These are phyloP conservation scores for Gymnorhina tibicen DNA, from an alignment of 2,113 vertebrate species.

Conservation along the genomic window DNA sequence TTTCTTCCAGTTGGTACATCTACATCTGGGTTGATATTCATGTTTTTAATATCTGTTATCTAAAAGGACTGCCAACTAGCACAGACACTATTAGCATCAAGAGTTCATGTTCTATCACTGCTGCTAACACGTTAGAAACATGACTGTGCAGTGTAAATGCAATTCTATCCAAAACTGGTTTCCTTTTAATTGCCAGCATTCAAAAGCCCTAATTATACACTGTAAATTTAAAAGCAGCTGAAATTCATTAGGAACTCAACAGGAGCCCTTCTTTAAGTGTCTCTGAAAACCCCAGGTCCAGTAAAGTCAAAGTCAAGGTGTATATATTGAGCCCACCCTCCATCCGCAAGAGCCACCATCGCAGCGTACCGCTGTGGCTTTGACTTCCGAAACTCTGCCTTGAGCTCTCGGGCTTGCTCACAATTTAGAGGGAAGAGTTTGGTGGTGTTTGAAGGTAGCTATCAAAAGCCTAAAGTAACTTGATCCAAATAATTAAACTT, in stretches of 20 bases:
- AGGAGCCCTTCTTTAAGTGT: neutral
- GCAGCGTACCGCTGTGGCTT: neutral
- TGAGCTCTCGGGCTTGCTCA: neutral
- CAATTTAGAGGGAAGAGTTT: neutral
- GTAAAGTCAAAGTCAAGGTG: neutral
- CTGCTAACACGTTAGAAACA: neutral
- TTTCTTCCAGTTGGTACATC: neutral
- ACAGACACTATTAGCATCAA: neutral
- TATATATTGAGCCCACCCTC: neutral
- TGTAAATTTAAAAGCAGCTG: neutral
- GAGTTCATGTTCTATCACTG: neutral
- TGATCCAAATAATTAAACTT: constrained; percentile 41
- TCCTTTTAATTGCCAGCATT: neutral
- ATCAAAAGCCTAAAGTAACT: constrained; percentile 5
- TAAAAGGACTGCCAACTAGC: neutral
- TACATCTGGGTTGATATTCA: neutral
- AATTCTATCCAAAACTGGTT: neutral
- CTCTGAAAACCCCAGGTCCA: neutral
- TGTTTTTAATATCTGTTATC: neutral
- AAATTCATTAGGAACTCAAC: neutral
- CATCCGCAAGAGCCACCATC: accelerated
- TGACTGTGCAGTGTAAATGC: neutral
- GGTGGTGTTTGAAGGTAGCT: neutral
- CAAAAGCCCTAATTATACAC: neutral
- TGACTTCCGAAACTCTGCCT: neutral